A percentile compares a stretch with the other conserved stretches of the same genome.
Conservation (phyloP, 2,797 vertebrate genomes). For the Ceryle rudis region DNA sequence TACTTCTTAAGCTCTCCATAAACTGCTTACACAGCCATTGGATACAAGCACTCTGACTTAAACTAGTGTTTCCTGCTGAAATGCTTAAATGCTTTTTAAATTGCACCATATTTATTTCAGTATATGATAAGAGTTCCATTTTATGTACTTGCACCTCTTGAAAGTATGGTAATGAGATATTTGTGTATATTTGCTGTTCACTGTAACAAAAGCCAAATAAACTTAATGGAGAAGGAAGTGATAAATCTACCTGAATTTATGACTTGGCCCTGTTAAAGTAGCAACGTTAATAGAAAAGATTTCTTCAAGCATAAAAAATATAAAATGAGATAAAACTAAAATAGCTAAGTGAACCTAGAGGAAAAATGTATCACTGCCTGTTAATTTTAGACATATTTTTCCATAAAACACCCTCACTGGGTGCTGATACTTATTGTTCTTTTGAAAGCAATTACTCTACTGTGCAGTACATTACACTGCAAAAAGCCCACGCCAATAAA, state of each 20-base stretch:
- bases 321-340: constrained; percentile 12
- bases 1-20: neutral
- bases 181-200: constrained; percentile 9
- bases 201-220: neutral
- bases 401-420: neutral
- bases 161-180: neutral
- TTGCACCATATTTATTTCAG: constrained; percentile 54
- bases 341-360: neutral
- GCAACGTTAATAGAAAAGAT: constrained; percentile 9
- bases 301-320: constrained; percentile 42
- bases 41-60: neutral
- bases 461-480: constrained; percentile 3
- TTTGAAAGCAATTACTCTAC: constrained; percentile 52
- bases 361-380: constrained; percentile 26
- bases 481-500: constrained; percentile 37
- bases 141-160: constrained; percentile 10
- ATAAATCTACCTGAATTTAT: constrained; percentile 42
- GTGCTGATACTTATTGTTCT: constrained; percentile 34
- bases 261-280: neutral
- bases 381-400: constrained; percentile 53
- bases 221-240: neutral
- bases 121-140: constrained; percentile 11
- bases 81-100: constrained; percentile 59
- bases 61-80: constrained; percentile 43
- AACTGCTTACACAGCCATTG: rapidly evolving